Evolutionary conservation across 2,888 invertebrate species (phyloP).

Genomic region (Ochropleura leucogaster): DNA sequence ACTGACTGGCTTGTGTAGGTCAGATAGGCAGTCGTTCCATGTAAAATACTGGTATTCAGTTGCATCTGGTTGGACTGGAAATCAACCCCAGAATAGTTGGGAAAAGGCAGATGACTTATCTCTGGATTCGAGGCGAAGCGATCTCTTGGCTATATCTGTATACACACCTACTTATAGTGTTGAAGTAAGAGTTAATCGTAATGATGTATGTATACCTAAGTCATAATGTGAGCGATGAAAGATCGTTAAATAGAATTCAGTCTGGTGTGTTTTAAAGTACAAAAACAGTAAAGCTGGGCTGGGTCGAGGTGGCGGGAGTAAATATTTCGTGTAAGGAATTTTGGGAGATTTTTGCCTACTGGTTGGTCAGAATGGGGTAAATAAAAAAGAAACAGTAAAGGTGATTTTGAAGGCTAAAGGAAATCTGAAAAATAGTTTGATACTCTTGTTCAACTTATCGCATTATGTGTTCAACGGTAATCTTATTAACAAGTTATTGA

Average conservation of each 20-base stretch:
- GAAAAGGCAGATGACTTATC: not conserved
- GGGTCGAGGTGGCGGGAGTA: no score
- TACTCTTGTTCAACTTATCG: not conserved
- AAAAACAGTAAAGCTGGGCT: no score
- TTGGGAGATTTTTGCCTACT: no score
- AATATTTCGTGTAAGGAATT: no score
- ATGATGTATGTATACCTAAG: not conserved
- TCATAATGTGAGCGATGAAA: not conserved
- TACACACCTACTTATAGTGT: no score
- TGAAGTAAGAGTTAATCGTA: not conserved
- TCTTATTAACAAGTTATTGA: no score
- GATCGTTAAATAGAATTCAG: not conserved
- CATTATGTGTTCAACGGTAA: not conserved
- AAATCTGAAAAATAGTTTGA: not conserved
- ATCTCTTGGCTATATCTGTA: not conserved
- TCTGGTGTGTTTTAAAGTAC: not conserved
- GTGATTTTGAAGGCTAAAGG: not conserved
- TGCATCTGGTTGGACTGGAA: no score
- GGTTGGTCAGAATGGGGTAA: no score
- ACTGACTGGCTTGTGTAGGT: no score
- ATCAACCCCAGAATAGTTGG: no score
- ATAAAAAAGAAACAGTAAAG: not conserved
- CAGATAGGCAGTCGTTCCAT: no score
- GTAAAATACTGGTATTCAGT: no score
- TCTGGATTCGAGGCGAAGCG: slow-evolving; percentile 4